Conservation (phyloP, 2,113 vertebrate genomes). For the Desmodus rotundus region DNA sequence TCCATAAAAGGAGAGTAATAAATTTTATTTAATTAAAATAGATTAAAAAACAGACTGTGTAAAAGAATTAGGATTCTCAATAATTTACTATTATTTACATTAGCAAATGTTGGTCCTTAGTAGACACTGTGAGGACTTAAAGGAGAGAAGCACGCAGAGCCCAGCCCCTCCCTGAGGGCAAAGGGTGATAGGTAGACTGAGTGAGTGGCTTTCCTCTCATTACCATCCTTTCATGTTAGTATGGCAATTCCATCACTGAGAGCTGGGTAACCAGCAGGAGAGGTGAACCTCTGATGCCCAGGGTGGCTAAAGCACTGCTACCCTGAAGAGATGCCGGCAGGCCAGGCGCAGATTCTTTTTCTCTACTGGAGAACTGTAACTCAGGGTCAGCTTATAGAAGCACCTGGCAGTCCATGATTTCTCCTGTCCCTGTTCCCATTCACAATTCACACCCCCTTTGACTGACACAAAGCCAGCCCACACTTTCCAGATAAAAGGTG, state of each 20-base stretch:
- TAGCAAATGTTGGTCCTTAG: conserved; percentile 78
- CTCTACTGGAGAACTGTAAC: conserved; percentile 1
- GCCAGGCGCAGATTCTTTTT: background rate
- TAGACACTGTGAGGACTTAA: conserved; percentile 63
- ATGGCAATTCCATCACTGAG: background rate
- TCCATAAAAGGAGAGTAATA: conserved; percentile 69
- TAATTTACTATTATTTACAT: conserved; percentile 89
- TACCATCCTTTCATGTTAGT: background rate
- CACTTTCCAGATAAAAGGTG: conserved; percentile 24
- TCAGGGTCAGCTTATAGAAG: background rate
- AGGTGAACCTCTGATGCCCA: background rate
- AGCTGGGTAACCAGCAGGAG: background rate
- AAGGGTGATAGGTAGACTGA: background rate
- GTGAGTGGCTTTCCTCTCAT: background rate
- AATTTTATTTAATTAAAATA: conserved; percentile 88
- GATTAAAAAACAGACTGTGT: conserved; percentile 83
- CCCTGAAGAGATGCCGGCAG: background rate
- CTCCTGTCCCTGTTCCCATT: background rate
- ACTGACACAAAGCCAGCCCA: conserved; percentile 44
- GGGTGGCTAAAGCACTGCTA: background rate
- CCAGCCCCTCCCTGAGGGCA: background rate
- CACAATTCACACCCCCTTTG: background rate
- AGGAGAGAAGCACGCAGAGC: conserved; percentile 22
- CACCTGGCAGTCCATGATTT: background rate
- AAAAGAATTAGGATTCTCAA: conserved; percentile 86